phyloP scores from a whole-genome alignment of 2,113 vertebrate genomes.

The Gorsachius goisagi region DNA sequence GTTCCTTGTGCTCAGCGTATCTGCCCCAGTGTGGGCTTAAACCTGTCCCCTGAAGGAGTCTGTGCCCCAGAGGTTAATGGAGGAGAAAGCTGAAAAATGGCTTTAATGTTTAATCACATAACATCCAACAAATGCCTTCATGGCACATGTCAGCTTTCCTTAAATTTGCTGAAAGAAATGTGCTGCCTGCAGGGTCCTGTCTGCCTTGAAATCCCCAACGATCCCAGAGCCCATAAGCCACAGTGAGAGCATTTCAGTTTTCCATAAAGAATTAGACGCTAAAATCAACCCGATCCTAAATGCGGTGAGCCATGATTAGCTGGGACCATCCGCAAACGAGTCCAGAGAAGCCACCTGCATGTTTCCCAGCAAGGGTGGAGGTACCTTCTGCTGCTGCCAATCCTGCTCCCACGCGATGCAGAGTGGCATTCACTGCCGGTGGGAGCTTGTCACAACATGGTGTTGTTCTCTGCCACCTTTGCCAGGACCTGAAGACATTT shows the following conservation, averaged over 20 bases:
- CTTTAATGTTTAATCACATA: not conserved
- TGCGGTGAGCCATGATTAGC: not conserved
- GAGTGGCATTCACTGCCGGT: accelerated
- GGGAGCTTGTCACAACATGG: accelerated
- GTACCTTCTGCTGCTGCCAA: not conserved
- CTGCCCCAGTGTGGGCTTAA: not conserved
- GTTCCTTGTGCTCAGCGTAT: not conserved
- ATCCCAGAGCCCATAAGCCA: not conserved
- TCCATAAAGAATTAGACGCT: not conserved
- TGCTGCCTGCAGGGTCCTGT: not conserved
- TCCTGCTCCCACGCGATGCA: not conserved
- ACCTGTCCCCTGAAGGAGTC: not conserved
- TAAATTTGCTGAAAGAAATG: not conserved
- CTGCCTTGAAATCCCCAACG: accelerated
- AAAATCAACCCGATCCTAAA: not conserved
- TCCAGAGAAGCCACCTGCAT: not conserved
- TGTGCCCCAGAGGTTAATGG: not conserved
- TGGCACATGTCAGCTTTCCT: not conserved
- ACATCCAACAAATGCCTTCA: accelerated
- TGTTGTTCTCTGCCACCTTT: not conserved
- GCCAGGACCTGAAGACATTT: not conserved
- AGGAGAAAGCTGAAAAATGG: not conserved
- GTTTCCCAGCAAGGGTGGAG: not conserved
- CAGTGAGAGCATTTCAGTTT: not conserved
- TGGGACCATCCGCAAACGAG: not conserved